phyloP scores from a whole-genome alignment of 2,113 vertebrate genomes.

The Macaca mulatta region DNA sequence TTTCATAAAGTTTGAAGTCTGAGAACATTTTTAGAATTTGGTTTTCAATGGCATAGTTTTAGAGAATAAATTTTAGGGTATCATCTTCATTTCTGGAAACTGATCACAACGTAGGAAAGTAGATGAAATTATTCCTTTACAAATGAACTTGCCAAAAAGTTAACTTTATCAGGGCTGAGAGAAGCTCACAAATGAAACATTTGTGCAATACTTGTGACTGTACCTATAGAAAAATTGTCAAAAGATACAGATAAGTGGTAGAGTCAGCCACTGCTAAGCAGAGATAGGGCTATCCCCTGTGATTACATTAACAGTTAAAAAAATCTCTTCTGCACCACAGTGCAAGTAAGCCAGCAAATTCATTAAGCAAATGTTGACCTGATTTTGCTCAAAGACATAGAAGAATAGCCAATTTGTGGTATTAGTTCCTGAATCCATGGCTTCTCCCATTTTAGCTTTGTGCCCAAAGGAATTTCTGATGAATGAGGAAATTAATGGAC shows the following conservation, averaged over 20 bases:
- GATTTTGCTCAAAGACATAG: slow-evolving; percentile 8
- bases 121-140: not conserved
- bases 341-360: not conserved
- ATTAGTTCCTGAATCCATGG: not conserved
- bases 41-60: not conserved
- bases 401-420: slow-evolving; percentile 24
- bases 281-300: not conserved
- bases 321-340: not conserved
- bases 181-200: not conserved
- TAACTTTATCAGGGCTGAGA: not conserved
- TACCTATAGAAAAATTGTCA: not conserved
- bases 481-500: slow-evolving; percentile 3
- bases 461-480: slow-evolving; percentile 39
- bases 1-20: slow-evolving; percentile 20
- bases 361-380: slow-evolving; percentile 37
- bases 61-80: slow-evolving; percentile 4
- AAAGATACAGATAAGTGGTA: not conserved
- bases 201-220: not conserved
- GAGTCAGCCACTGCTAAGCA: not conserved
- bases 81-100: not conserved
- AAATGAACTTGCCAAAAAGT: slow-evolving; percentile 14
- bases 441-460: slow-evolving; percentile 52
- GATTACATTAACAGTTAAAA: not conserved
- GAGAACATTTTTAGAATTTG: not conserved
- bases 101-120: not conserved